Percentiles rank a stretch among this genome's conserved stretches.
phyloP scores from a whole-genome alignment of 2,797 vertebrate species.

The Leuciscus waleckii region DNA sequence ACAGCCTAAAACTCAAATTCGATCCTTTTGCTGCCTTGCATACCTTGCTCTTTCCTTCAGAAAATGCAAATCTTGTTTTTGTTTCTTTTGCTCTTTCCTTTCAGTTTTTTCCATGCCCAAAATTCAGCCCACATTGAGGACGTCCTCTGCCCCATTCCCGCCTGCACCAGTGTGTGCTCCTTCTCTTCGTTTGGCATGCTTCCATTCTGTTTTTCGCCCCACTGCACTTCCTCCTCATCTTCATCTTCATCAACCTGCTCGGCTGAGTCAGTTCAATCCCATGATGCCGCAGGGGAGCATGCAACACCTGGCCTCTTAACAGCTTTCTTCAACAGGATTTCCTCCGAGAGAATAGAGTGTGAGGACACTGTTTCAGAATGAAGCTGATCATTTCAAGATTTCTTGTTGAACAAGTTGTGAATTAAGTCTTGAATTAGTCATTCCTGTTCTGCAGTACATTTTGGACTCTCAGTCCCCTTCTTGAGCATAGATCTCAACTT shows the following conservation, averaged over 20 bases:
- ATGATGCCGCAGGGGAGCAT: slow-evolving; percentile 48
- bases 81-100: slow-evolving; percentile 79
- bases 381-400: not conserved
- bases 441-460: not conserved
- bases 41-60: no score
- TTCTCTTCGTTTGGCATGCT: slow-evolving; percentile 74
- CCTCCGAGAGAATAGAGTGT: slow-evolving; percentile 21
- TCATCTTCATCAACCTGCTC: slow-evolving; percentile 52
- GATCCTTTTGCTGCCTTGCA: not conserved
- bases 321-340: slow-evolving; percentile 34
- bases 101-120: slow-evolving; percentile 83
- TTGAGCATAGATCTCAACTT: not conserved
- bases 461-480: no score
- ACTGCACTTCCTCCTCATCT: slow-evolving; percentile 66
- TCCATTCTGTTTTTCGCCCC: slow-evolving; percentile 71
- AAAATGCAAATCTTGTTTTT: slow-evolving; percentile 62
- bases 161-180: slow-evolving; percentile 81
- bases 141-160: slow-evolving; percentile 75
- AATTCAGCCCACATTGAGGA: slow-evolving; percentile 74
- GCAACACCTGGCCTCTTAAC: slow-evolving; percentile 18
- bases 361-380: not conserved
- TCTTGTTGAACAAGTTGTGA: not conserved
- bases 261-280: slow-evolving; percentile 21
- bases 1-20: not conserved
- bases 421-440: no score